phyloP scores from a whole-genome alignment of 1,140 invertebrate species.

The Drosophila pruinosa region DNA sequence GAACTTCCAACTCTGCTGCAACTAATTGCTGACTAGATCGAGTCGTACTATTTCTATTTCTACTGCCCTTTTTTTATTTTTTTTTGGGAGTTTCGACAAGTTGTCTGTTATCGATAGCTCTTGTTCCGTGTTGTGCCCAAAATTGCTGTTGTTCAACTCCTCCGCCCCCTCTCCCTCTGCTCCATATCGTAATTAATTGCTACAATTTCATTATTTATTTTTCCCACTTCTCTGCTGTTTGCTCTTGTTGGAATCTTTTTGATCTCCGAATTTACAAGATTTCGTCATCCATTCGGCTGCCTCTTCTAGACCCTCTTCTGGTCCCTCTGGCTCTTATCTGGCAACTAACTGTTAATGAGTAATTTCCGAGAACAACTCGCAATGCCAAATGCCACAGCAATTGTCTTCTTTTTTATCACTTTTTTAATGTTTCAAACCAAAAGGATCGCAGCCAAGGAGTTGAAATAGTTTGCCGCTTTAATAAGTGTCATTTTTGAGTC shows the following conservation, averaged over 20 bases:
- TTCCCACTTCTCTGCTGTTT: slow-evolving; percentile 1
- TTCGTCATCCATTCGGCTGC: slow-evolving; percentile 56
- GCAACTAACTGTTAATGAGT: slow-evolving; percentile 63
- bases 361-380: slow-evolving; percentile 69
- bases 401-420: neutral
- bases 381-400: slow-evolving; percentile 31
- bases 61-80: neutral
- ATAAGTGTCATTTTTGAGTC: no score
- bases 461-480: no score
- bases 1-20: slow-evolving; percentile 2
- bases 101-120: slow-evolving; percentile 39
- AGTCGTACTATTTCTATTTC: neutral
- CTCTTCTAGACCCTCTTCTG: neutral
- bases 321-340: slow-evolving; percentile 60
- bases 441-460: no score
- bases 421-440: neutral
- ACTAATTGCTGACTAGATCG: slow-evolving; percentile 44
- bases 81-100: neutral
- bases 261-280: slow-evolving; percentile 67
- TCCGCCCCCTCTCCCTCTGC: neutral
- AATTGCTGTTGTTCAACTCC: slow-evolving; percentile 35
- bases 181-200: slow-evolving; percentile 74
- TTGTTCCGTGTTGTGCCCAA: slow-evolving; percentile 41
- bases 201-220: slow-evolving; percentile 69
- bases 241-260: slow-evolving; percentile 60